These are phyloP conservation scores for Cavia aperea DNA, from an alignment of 2,113 vertebrate species.

Conservation along the genomic window DNA sequence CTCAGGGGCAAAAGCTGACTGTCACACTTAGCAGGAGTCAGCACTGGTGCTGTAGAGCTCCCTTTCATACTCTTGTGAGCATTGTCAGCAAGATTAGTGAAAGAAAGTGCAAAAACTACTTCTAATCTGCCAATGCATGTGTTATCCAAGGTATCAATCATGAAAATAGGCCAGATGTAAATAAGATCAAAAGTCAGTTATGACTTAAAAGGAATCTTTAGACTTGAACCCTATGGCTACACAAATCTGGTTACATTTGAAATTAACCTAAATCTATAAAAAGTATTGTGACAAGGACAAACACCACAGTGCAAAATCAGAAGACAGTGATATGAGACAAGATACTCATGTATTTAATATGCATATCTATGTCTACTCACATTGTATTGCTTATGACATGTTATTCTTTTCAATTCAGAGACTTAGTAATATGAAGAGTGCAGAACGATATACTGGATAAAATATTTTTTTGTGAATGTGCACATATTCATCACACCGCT, in stretches of 20 bases:
- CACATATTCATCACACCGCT: not conserved
- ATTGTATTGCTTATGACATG: not conserved
- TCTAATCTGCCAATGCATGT: not conserved
- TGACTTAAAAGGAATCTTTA: not conserved
- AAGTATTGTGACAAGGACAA: not conserved
- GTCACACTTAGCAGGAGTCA: not conserved
- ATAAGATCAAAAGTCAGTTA: not conserved
- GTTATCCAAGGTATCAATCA: not conserved
- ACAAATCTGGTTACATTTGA: not conserved
- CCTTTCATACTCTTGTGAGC: not conserved
- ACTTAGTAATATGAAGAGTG: not conserved
- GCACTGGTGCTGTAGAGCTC: not conserved
- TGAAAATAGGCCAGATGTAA: not conserved
- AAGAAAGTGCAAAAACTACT: not conserved
- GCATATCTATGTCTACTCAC: not conserved
- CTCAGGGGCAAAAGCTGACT: not conserved
- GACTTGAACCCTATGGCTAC: not conserved
- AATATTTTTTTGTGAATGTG: not conserved
- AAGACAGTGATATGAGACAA: not conserved
- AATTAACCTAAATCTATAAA: not conserved
- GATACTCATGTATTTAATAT: not conserved
- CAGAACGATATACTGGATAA: not conserved
- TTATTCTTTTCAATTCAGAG: not conserved
- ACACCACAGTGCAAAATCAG: too few species aligned
- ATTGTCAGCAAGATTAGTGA: not conserved